These are phyloP conservation scores for Tapirus terrestris DNA, from an alignment of 2,113 vertebrate species.

Conservation along the genomic window DNA sequence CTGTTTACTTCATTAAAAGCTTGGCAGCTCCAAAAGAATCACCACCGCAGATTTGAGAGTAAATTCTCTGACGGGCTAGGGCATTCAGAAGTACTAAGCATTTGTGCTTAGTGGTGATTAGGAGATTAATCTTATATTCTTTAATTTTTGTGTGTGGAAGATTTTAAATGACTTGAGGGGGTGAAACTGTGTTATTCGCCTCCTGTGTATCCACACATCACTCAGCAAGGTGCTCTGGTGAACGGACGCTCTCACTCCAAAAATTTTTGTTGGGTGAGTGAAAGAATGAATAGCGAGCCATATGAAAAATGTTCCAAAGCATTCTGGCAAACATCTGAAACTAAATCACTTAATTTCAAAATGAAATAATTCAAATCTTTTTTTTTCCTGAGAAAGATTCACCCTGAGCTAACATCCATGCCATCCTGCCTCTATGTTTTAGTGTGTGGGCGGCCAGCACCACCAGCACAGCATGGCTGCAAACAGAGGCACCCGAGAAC, in stretches of 20 bases:
- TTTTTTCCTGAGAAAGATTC: too few species aligned
- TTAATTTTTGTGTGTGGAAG: background rate
- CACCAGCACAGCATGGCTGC: too few species aligned
- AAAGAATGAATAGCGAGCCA: conserved; percentile 29
- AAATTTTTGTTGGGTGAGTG: background rate
- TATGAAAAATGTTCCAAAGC: conserved; percentile 3
- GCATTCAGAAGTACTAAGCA: background rate
- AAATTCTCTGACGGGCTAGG: background rate
- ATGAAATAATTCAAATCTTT: background rate
- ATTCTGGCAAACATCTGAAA: conserved; percentile 33
- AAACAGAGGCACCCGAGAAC: too few species aligned
- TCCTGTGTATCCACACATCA: background rate
- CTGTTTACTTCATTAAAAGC: background rate
- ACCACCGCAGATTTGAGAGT: background rate
- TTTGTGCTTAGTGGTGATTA: background rate
- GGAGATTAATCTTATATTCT: background rate
- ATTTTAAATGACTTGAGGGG: background rate
- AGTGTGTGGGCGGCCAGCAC: too few species aligned
- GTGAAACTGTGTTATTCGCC: background rate
- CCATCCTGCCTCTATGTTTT: too few species aligned
- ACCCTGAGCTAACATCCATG: too few species aligned
- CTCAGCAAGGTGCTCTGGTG: background rate
- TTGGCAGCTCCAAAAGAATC: background rate
- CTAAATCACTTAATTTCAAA: conserved; percentile 30
- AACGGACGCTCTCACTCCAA: background rate